Conservation (phyloP, 2,888 invertebrate species). For the Plagiodera versicolora region DNA sequence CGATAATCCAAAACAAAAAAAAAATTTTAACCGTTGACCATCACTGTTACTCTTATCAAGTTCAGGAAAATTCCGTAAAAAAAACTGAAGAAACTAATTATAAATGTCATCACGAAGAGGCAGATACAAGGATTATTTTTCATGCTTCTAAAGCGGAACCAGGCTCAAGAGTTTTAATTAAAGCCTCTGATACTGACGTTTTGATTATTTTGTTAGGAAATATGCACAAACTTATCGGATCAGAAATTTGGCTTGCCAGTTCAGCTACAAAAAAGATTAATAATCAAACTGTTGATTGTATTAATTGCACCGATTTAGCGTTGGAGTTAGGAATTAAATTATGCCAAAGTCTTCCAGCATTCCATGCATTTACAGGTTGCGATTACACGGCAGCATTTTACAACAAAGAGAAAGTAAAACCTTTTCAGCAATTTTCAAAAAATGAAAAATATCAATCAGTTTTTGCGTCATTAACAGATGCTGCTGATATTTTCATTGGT, state of each 20-base stretch:
- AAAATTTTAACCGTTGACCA: not conserved
- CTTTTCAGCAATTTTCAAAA: conserved; percentile 38
- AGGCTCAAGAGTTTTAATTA: conserved; percentile 19
- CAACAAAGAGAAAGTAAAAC: conserved; percentile 40
- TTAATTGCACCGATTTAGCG: conserved; percentile 35
- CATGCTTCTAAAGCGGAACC: conserved; percentile 27
- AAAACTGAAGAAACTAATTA: conserved; percentile 22
- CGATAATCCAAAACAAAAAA: too few species aligned
- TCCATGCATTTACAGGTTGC: conserved; percentile 42
- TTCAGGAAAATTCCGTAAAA: not conserved
- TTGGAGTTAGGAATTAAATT: conserved; percentile 27
- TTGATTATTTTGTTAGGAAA: conserved; percentile 38
- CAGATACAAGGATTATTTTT: conserved; percentile 14
- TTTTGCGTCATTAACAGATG: conserved; percentile 44
- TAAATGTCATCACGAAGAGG: not conserved
- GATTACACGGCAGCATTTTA: not conserved
- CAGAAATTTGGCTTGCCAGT: conserved; percentile 35
- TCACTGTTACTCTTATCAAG: not conserved
- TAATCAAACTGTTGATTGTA: conserved; percentile 26
- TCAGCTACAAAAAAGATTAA: conserved; percentile 24
- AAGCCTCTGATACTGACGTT: conserved; percentile 29
- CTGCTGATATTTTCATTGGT: conserved; percentile 10
- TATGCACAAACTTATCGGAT: conserved; percentile 35
- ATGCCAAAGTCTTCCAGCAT: conserved; percentile 34
- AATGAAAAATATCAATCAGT: conserved; percentile 37